phyloP scores from a whole-genome alignment of 1,140 invertebrate genomes.

The Drosophila repleta region DNA sequence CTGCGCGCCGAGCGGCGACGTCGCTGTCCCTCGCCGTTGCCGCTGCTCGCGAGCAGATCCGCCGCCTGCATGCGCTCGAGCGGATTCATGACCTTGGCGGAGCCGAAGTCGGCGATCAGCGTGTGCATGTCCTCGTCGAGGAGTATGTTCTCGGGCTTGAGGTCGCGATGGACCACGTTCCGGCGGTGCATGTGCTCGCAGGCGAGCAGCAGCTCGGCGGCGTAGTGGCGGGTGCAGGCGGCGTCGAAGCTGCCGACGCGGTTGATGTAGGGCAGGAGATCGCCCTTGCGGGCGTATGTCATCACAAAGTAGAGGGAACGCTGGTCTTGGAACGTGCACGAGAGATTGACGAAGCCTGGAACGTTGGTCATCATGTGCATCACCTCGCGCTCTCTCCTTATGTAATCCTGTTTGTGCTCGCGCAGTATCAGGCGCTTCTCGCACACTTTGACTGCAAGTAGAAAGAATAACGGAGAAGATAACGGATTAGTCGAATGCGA shows the following conservation, averaged over 20 bases:
- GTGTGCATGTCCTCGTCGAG: slow-evolving; percentile 98
- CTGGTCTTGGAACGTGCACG: slow-evolving; percentile 98
- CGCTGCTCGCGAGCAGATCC: slow-evolving; percentile 44
- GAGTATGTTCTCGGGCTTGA: slow-evolving; percentile 96
- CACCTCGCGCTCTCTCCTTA: slow-evolving; percentile 87
- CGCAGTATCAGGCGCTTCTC: slow-evolving; percentile 96
- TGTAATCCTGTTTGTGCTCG: slow-evolving; percentile 96
- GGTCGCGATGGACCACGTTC: slow-evolving; percentile 96
- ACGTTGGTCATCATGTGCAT: slow-evolving; percentile 84
- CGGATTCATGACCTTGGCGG: slow-evolving; percentile 91
- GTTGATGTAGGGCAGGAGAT: slow-evolving; percentile 95
- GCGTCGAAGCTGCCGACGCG: slow-evolving; percentile 95
- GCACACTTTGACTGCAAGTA: slow-evolving; percentile 95
- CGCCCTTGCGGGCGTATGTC: slow-evolving; percentile 97
- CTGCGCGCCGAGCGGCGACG: slow-evolving; percentile 40
- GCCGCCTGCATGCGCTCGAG: slow-evolving; percentile 79
- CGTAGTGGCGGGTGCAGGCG: slow-evolving; percentile 95
- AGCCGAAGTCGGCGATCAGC: slow-evolving; percentile 98
- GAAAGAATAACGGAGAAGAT: slow-evolving; percentile 45
- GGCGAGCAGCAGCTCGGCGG: slow-evolving; percentile 95
- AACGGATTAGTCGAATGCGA: slow-evolving; percentile 22
- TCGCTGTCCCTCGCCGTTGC: slow-evolving; percentile 12
- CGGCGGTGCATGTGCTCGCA: slow-evolving; percentile 96
- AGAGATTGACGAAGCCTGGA: slow-evolving; percentile 96
- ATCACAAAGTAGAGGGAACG: slow-evolving; percentile 98